Percentiles rank a stretch among this genome's conserved stretches.
Conservation (phyloP, 2,113 vertebrate genomes). For the Mormoops blainvillei region DNA sequence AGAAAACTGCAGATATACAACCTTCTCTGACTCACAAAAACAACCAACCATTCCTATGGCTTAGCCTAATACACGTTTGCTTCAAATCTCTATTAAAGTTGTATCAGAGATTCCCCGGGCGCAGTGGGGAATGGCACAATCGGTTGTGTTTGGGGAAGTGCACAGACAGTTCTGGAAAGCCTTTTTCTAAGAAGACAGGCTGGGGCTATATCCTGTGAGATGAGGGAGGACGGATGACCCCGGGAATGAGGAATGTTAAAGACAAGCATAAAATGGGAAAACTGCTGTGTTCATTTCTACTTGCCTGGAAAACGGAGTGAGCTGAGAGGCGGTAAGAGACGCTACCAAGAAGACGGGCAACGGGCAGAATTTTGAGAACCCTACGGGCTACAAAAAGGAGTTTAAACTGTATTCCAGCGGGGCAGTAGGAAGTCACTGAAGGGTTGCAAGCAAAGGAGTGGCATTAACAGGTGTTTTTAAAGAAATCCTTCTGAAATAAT, state of each 20-base stretch:
- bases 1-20: not conserved
- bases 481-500: not conserved
- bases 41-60: not conserved
- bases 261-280: not conserved
- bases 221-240: not conserved
- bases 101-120: not conserved
- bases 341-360: not conserved
- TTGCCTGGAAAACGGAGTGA: not conserved
- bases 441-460: not conserved
- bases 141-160: not conserved
- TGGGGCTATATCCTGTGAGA: not conserved
- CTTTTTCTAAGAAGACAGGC: not conserved
- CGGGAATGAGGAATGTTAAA: not conserved
- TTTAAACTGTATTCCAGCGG: not conserved
- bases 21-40: not conserved
- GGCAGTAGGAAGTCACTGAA: not conserved
- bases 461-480: not conserved
- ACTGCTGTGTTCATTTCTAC: not conserved
- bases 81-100: not conserved
- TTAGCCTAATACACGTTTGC: not conserved
- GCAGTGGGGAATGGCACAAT: not conserved
- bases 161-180: not conserved
- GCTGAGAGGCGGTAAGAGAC: not conserved
- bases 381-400: not conserved
- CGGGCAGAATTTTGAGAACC: not conserved